These are phyloP conservation scores for Platygyra sinensis DNA, from an alignment of 64 coral and sea anemone species.

Conservation along the genomic window DNA sequence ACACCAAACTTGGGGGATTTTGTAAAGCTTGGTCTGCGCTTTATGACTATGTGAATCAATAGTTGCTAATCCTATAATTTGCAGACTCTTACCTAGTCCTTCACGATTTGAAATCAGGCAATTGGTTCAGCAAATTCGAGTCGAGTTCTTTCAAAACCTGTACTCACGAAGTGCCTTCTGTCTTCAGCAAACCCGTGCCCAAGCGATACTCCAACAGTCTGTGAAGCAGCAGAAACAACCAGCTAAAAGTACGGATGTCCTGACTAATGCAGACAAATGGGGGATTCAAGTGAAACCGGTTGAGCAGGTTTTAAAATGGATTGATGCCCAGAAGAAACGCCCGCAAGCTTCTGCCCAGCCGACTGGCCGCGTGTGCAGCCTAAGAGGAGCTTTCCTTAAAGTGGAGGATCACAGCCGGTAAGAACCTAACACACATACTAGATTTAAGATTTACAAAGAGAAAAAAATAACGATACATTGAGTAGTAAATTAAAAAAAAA, in stretches of 20 bases:
- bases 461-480: no score
- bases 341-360: neutral
- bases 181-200: slow-evolving; percentile 39
- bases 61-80: no score
- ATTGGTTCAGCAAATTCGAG: no score
- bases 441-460: no score
- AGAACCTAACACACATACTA: neutral
- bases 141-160: no score
- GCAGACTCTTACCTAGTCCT: no score
- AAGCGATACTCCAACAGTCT: slow-evolving; percentile 46
- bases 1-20: no score
- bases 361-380: slow-evolving; percentile 46
- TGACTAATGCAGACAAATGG: slow-evolving; percentile 40
- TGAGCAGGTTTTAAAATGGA: slow-evolving; percentile 58
- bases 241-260: slow-evolving; percentile 35
- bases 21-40: no score
- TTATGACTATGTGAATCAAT: no score
- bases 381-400: slow-evolving; percentile 65
- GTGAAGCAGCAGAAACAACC: neutral
- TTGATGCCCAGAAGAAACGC: slow-evolving; percentile 13
- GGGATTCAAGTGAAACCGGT: slow-evolving; percentile 55
- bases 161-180: neutral
- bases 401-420: slow-evolving; percentile 77
- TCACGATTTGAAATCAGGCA: no score
- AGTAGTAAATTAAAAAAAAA: no score